Conservation (phyloP, 2,888 invertebrate genomes). For the Lymantria dispar region DNA sequence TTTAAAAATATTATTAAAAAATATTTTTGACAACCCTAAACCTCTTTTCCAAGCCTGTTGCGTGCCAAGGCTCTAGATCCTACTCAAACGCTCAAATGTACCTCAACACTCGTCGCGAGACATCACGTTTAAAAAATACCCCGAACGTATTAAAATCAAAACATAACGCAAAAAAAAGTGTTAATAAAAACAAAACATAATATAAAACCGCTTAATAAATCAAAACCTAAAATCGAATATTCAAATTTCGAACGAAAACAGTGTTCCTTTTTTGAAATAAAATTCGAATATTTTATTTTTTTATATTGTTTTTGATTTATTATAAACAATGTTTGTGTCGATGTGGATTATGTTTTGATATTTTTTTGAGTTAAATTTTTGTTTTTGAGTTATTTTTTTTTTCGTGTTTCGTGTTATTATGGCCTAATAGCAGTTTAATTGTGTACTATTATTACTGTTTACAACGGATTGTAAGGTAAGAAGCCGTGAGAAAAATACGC, state of each 20-base stretch:
- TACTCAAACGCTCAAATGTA: neutral
- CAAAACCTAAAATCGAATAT: neutral
- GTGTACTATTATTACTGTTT: constrained; percentile 18
- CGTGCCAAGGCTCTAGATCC: neutral
- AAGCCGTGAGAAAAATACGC: constrained; percentile 11
- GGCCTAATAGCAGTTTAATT: constrained; percentile 19
- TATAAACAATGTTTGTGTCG: neutral
- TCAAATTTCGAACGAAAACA: neutral
- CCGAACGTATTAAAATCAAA: neutral
- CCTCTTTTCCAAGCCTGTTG: neutral
- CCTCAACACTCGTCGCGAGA: neutral
- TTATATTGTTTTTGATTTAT: neutral
- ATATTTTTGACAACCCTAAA: neutral
- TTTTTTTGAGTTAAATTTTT: neutral
- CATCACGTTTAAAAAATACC: neutral
- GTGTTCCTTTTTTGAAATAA: constrained; percentile 4
- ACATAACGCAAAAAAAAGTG: neutral
- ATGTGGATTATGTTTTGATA: neutral
- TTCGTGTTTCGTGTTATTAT: constrained; percentile 9
- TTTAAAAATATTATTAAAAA: constrained; percentile 3
- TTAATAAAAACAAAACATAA: constrained; percentile 1
- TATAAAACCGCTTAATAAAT: neutral
- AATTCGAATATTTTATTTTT: neutral
- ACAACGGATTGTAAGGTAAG: constrained; percentile 17
- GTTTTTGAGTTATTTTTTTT: constrained; percentile 3